Evolutionary conservation across 2,797 vertebrate species (phyloP).

Genomic region (Epinephelus awoara): DNA sequence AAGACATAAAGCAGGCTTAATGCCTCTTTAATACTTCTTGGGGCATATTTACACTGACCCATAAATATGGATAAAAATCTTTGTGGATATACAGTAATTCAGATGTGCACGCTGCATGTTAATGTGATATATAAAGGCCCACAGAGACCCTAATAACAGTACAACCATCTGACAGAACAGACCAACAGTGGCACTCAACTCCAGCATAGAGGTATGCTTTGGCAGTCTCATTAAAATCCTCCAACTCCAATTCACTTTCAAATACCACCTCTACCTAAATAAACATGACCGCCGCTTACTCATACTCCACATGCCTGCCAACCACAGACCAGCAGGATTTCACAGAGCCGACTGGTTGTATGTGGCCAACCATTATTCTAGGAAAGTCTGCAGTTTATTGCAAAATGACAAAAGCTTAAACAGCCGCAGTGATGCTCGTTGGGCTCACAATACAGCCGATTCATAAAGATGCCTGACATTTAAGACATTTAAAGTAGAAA

Average conservation of each 20-base stretch:
- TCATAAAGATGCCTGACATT: constrained; percentile 56
- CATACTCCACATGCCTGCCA: constrained; percentile 55
- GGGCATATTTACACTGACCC: constrained; percentile 39
- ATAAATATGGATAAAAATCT: constrained; percentile 40
- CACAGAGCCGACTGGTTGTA: constrained; percentile 28
- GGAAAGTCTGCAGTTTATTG: constrained; percentile 38
- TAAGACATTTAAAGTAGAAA: constrained; percentile 38
- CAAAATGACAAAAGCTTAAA: constrained; percentile 38
- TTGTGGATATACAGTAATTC: constrained; percentile 30
- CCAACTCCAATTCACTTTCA: constrained; percentile 64
- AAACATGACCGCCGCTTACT: constrained; percentile 63
- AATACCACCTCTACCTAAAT: constrained; percentile 66
- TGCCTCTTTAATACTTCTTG: constrained; percentile 37
- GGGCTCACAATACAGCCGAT: constrained; percentile 39
- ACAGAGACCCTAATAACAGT: constrained; percentile 47
- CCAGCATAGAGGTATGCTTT: constrained; percentile 13
- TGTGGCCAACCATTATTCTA: constrained; percentile 28
- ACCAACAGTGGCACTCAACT: constrained; percentile 44
- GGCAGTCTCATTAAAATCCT: constrained; percentile 69
- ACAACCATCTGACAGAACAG: constrained; percentile 47
- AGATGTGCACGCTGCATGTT: constrained; percentile 20
- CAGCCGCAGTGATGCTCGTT: constrained; percentile 34
- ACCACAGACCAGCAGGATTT: constrained; percentile 46
- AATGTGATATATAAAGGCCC: constrained; percentile 53
- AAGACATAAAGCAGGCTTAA: constrained; percentile 39